These are phyloP conservation scores for Istiophorus platypterus DNA, from an alignment of 2,113 vertebrate genomes.

Conservation along the genomic window DNA sequence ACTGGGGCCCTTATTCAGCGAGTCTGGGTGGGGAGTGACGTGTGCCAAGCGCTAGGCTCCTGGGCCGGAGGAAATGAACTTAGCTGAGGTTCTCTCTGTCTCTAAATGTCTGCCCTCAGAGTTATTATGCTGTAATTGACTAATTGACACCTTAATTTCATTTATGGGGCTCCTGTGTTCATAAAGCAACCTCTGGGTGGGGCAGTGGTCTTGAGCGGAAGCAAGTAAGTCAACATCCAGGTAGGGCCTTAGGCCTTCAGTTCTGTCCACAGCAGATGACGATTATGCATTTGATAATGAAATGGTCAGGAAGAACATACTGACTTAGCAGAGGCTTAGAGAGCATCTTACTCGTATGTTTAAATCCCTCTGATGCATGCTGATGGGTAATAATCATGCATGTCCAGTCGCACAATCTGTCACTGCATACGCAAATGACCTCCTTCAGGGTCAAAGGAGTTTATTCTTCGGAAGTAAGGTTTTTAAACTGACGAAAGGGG, in stretches of 20 bases:
- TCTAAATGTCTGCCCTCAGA: conserved; percentile 89
- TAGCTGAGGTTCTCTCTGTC: conserved; percentile 86
- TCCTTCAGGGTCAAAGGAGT: conserved; percentile 74
- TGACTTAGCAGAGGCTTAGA: conserved; percentile 83
- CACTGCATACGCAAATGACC: conserved; percentile 69
- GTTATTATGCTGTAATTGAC: conserved; percentile 88
- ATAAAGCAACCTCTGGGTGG: conserved; percentile 86
- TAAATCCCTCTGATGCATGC: conserved; percentile 81
- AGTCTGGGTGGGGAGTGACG: conserved; percentile 85
- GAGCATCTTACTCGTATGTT: conserved; percentile 74
- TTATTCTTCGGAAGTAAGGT: conserved; percentile 49
- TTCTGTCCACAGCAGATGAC: conserved; percentile 68
- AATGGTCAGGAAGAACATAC: conserved; percentile 80
- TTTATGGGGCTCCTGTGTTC: conserved; percentile 88
- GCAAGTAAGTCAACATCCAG: conserved; percentile 76
- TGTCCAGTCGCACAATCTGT: conserved; percentile 75
- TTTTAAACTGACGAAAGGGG: conserved; percentile 23
- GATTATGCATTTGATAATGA: conserved; percentile 84
- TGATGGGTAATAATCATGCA: conserved; percentile 80
- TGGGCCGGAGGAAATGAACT: conserved; percentile 87
- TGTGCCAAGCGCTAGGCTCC: conserved; percentile 84
- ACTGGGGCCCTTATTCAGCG: conserved; percentile 83
- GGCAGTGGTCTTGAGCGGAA: conserved; percentile 83
- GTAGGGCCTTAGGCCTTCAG: conserved; percentile 74
- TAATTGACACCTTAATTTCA: conserved; percentile 92